Evolutionary conservation across 2,888 invertebrate species (phyloP).

Genomic region (Cepaea hortensis): DNA sequence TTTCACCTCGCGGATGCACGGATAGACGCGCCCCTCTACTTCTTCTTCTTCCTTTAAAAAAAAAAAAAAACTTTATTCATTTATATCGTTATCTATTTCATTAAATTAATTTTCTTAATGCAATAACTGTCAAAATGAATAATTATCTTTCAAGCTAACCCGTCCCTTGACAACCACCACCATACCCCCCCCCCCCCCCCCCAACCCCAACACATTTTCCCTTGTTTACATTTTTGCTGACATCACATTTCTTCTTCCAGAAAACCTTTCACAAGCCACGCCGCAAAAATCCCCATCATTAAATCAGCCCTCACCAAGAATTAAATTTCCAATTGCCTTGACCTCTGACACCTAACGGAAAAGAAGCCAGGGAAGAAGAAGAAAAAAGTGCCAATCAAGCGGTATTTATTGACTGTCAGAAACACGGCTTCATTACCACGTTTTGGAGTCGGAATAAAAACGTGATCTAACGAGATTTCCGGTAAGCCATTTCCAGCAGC

Average conservation of each 20-base stretch:
- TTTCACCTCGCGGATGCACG: no score
- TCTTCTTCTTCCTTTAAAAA: no score
- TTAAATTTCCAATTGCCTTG: constrained; percentile 17
- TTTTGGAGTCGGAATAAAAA: background rate
- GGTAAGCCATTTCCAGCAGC: constrained; percentile 10
- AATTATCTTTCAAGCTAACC: no score
- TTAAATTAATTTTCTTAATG: no score
- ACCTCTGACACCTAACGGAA: background rate
- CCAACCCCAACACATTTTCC: no score
- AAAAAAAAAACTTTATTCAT: no score
- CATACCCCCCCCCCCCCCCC: no score
- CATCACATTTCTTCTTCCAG: background rate
- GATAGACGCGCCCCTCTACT: no score
- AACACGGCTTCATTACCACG: background rate
- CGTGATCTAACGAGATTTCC: constrained; percentile 8
- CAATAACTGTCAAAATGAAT: no score
- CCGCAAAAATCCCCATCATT: background rate
- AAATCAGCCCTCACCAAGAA: background rate
- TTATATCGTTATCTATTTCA: no score
- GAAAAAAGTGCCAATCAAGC: background rate
- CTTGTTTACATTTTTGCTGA: background rate
- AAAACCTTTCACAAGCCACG: background rate
- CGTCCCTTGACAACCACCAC: no score
- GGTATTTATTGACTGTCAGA: constrained; percentile 1
- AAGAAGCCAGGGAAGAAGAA: no score